These are phyloP conservation scores for Ophiothrix spiculata DNA, from an alignment of 35 echinoderm and acorn worm species.

Conservation along the genomic window DNA sequence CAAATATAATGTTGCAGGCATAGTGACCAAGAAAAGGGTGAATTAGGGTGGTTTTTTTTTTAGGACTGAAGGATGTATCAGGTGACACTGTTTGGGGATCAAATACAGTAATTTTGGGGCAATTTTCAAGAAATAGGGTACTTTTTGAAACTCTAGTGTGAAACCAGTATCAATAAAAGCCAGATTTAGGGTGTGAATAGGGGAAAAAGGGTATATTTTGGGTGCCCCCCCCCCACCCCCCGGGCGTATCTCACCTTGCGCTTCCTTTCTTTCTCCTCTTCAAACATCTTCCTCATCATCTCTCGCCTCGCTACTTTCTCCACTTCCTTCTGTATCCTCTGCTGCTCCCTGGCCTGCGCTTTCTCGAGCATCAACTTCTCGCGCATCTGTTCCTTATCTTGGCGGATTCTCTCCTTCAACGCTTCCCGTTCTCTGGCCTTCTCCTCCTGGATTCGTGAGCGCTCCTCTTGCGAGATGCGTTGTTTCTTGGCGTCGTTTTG, in stretches of 20 bases:
- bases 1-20: too few relatives aligned
- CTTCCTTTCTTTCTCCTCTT: conserved; percentile 77
- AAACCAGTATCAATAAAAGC: too few relatives aligned
- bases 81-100: too few relatives aligned
- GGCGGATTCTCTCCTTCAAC: conserved; percentile 43
- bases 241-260: conserved; percentile 69
- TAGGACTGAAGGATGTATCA: too few relatives aligned
- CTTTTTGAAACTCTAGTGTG: too few relatives aligned
- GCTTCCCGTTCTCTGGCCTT: conserved; percentile 48
- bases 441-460: conserved; percentile 50
- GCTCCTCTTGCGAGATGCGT: conserved; percentile 69
- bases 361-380: conserved; percentile 48
- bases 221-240: conserved; percentile 28
- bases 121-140: too few relatives aligned
- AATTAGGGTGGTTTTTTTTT: too few relatives aligned
- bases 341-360: conserved; percentile 51
- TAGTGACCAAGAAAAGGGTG: too few relatives aligned
- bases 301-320: conserved; percentile 56
- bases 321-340: conserved; percentile 44
- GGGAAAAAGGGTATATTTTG: too few relatives aligned
- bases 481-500: conserved; percentile 46
- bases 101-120: too few relatives aligned
- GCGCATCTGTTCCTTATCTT: conserved; percentile 60
- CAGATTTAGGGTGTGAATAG: too few relatives aligned
- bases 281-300: conserved; percentile 49